These are phyloP conservation scores for Fringilla coelebs DNA, from an alignment of 2,797 vertebrate species.

Conservation along the genomic window DNA sequence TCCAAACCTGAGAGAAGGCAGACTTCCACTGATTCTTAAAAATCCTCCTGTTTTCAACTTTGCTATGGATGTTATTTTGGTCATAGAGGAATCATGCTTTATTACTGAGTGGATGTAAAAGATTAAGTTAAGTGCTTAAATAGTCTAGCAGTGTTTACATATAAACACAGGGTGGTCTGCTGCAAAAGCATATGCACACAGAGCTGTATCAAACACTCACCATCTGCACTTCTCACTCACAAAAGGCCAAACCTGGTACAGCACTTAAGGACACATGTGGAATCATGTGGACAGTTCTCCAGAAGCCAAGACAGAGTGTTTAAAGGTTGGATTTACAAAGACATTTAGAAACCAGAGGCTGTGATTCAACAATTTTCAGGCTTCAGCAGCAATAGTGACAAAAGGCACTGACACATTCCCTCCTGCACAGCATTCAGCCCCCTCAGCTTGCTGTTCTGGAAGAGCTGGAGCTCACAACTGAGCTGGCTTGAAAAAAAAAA, in stretches of 20 bases:
- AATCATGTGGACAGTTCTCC: conserved; percentile 5
- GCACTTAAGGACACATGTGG: neutral
- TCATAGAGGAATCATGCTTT: neutral
- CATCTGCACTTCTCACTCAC: conserved; percentile 63
- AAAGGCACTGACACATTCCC: conserved; percentile 57
- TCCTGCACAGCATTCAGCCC: conserved; percentile 13
- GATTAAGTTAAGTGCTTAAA: conserved; percentile 54
- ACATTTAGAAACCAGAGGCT: conserved; percentile 30
- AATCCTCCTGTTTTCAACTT: neutral
- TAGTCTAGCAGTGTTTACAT: conserved; percentile 58
- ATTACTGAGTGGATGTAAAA: conserved; percentile 40
- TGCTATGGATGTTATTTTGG: neutral
- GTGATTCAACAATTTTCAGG: conserved; percentile 51
- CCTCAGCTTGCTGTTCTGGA: conserved; percentile 28
- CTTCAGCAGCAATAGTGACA: conserved; percentile 44
- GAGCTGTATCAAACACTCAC: conserved; percentile 49
- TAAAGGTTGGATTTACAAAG: conserved; percentile 39
- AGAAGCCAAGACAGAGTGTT: conserved; percentile 34
- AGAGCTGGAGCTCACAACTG: conserved; percentile 8
- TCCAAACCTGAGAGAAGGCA: neutral
- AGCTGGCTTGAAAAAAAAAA: neutral
- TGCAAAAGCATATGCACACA: conserved; percentile 59
- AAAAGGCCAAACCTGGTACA: conserved; percentile 49
- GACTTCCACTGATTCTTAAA: neutral
- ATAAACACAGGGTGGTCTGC: conserved; percentile 65